phyloP scores from a whole-genome alignment of 2,888 invertebrate genomes.

The Archaeoteleia sp. region DNA sequence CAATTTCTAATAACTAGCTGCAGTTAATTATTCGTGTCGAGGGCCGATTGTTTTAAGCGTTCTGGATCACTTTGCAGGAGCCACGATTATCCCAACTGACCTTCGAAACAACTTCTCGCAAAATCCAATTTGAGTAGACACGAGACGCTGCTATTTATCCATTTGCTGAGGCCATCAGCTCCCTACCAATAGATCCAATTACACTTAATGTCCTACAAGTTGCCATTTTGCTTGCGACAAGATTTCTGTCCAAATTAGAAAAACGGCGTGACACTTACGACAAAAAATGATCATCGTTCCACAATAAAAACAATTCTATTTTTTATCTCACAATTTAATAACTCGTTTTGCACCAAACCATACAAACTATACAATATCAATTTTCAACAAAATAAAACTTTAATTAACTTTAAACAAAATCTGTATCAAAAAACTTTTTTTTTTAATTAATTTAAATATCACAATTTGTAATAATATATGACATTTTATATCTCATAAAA shows the following conservation, averaged over 20 bases:
- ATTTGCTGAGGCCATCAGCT: slow-evolving; percentile 20
- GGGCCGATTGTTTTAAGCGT: slow-evolving; percentile 29
- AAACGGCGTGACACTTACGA: slow-evolving; percentile 5
- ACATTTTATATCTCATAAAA: neutral
- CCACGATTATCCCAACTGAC: slow-evolving; percentile 34
- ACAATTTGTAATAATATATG: neutral
- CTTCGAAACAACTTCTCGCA: slow-evolving; percentile 34
- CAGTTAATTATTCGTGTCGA: slow-evolving; percentile 16
- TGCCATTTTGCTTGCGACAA: too few species aligned
- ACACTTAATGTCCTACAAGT: slow-evolving; percentile 12
- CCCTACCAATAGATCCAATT: slow-evolving; percentile 20
- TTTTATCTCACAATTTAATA: too few species aligned
- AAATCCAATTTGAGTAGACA: slow-evolving; percentile 40
- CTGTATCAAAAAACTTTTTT: too few species aligned
- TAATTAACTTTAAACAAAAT: too few species aligned
- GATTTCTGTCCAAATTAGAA: slow-evolving; percentile 23
- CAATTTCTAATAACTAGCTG: slow-evolving; percentile 5
- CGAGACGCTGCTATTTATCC: slow-evolving; percentile 31
- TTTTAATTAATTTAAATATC: neutral
- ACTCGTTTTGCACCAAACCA: neutral
- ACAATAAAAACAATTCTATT: too few species aligned
- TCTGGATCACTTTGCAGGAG: slow-evolving; percentile 21
- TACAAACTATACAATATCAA: too few species aligned
- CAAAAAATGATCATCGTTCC: too few species aligned
- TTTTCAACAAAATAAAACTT: too few species aligned